phyloP scores from a whole-genome alignment of 1,140 invertebrate species.

The Trichogramma pretiosum region DNA sequence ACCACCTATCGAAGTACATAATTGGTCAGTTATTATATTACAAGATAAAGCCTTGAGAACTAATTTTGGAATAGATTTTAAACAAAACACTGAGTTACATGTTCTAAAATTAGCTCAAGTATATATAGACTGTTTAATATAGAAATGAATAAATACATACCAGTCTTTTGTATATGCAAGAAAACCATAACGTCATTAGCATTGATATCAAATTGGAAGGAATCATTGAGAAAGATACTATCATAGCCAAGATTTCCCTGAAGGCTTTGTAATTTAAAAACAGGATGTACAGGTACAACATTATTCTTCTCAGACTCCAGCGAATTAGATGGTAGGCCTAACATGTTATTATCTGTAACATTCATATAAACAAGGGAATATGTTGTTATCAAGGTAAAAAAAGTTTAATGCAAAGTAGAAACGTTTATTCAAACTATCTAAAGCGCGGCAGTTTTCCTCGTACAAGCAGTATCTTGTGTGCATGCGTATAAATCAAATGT shows the following conservation, averaged over 20 bases:
- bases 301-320: slow-evolving; percentile 34
- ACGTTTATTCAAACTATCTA: neutral
- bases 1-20: slow-evolving; percentile 49
- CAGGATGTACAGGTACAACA: slow-evolving; percentile 35
- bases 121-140: neutral
- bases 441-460: too few relatives aligned
- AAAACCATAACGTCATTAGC: slow-evolving; percentile 96
- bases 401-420: neutral
- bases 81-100: neutral
- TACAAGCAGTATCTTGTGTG: too few relatives aligned
- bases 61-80: neutral
- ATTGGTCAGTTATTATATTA: slow-evolving; percentile 1
- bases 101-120: neutral
- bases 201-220: slow-evolving; percentile 80
- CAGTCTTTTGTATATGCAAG: slow-evolving; percentile 95
- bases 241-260: slow-evolving; percentile 56
- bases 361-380: neutral
- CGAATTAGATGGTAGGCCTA: slow-evolving; percentile 25
- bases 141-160: slow-evolving; percentile 33
- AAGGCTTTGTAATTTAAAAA: slow-evolving; percentile 40
- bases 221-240: slow-evolving; percentile 69
- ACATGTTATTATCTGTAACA: slow-evolving; percentile 2
- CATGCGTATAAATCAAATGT: too few relatives aligned
- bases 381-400: neutral
- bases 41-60: neutral